Evolutionary conservation across 2,113 vertebrate genomes (phyloP), one percentile per base, ranked within the genome.

Genomic region (Apus apus): DNA sequence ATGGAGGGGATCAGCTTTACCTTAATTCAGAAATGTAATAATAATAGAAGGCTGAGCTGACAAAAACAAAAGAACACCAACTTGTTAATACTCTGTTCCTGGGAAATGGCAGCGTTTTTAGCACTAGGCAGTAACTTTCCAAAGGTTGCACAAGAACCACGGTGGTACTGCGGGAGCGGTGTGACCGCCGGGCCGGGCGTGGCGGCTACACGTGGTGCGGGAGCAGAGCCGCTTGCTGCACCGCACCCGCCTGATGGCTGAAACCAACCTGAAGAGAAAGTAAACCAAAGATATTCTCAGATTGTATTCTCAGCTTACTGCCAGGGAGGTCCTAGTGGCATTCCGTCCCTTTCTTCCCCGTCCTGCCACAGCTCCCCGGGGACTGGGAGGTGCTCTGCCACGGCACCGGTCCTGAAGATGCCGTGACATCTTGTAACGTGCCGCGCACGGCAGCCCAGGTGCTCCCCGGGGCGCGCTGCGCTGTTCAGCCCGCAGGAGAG

Each of bases 341-440:
- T 21, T 36, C 38, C 20, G 34, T 3, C 13, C 17, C 43, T 25
- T 15, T 23, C 26, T 6, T 34, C 32, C 13, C n/a, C 15, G 7
- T 15, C 9, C 62, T 3, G 26, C 2, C 25, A 5, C 2, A 45
- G 50, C 45, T 36, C 53, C 4, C 66, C 29, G 4, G 50, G 40
- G 25, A 8, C 0, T 6, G 7, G 30, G 32, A 48, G 62, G 5
- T 40, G 57, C 17, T 32, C 25, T 4, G 18, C 29, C 51, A 43
- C 14, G 26, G 4, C 27, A 8, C 13, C 1, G 4, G 3, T 4
- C 43, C 50, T 13, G 61, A 3, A 19, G 11, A 5, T 0, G 2
- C 43, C 1, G 46, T 15, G 12, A 5, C 84, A 3, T 21, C 6
- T 3, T 11, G 13, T 6, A 3, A 3, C n/a, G n/a, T n/a, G 58